A percentile compares a stretch with the other conserved stretches of the same genome.
Conservation (phyloP, 2,113 vertebrate genomes). For the Salvelinus sp. region DNA sequence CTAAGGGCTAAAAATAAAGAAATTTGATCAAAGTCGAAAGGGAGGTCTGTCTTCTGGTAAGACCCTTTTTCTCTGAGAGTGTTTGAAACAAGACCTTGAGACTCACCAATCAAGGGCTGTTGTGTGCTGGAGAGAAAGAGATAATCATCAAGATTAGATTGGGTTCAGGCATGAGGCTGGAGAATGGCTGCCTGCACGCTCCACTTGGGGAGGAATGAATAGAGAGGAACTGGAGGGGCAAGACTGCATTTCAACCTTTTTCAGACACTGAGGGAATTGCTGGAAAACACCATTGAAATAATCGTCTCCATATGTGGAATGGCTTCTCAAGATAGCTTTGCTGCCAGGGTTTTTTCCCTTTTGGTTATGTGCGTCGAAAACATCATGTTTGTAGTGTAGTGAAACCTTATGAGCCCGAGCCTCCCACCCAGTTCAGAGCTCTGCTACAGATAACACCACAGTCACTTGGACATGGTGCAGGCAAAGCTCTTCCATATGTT, state of each 20-base stretch:
- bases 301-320: conserved; percentile 67
- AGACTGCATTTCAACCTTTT: conserved; percentile 59
- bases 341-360: conserved; percentile 10
- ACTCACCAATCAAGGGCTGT: too few relatives aligned
- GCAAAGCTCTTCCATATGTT: conserved; percentile 71
- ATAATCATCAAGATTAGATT: background rate
- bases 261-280: conserved; percentile 51
- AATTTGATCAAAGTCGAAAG: too few relatives aligned
- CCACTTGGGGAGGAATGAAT: conserved; percentile 8
- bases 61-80: too few relatives aligned
- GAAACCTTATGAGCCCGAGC: conserved; percentile 31
- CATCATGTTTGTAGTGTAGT: conserved; percentile 43
- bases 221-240: conserved; percentile 25
- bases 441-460: conserved; percentile 55
- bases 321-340: conserved; percentile 48
- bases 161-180: background rate
- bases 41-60: too few relatives aligned
- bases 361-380: conserved; percentile 54
- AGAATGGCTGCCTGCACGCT: background rate
- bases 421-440: conserved; percentile 26
- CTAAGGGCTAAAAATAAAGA: too few relatives aligned
- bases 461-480: conserved; percentile 62
- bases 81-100: too few relatives aligned
- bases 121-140: background rate
- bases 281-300: conserved; percentile 60